phyloP scores from a whole-genome alignment of 2,888 invertebrate genomes.

The Atethmia centrago region DNA sequence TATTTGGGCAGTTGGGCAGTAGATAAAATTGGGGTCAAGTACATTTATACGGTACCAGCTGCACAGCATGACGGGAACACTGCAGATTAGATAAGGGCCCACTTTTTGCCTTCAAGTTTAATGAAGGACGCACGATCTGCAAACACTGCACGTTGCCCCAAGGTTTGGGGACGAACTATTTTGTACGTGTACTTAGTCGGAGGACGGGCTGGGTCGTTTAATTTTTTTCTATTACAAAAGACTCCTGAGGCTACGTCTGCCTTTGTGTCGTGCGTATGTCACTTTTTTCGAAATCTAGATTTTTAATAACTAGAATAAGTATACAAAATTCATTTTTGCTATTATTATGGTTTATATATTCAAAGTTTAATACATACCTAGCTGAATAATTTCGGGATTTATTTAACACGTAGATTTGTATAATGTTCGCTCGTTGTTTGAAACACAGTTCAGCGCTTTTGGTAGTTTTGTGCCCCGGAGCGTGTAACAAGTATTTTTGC shows the following conservation, averaged over 20 bases:
- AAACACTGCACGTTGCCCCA: conserved; percentile 58
- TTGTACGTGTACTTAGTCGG: conserved; percentile 42
- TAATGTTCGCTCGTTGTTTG: conserved; percentile 21
- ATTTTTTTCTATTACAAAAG: conserved; percentile 17
- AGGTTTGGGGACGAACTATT: conserved; percentile 48
- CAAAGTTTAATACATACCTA: not conserved
- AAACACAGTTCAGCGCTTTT: conserved; percentile 23
- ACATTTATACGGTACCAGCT: conserved; percentile 54
- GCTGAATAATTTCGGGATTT: not conserved
- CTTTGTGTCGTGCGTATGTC: conserved; percentile 2
- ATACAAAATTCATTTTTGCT: not conserved
- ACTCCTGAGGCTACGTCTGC: conserved; percentile 13
- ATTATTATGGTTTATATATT: not conserved
- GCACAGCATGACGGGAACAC: conserved; percentile 62
- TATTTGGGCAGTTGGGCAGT: conserved; percentile 41
- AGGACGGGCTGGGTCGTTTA: conserved; percentile 6
- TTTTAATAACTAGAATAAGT: conserved; percentile 4
- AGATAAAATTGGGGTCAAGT: conserved; percentile 56
- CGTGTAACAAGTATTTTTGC: conserved; percentile 19
- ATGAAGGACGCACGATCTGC: conserved; percentile 69
- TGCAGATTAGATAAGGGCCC: conserved; percentile 66
- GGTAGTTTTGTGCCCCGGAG: conserved; percentile 21
- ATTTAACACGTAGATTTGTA: conserved; percentile 6
- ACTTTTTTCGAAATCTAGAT: conserved; percentile 3
- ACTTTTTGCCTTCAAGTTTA: conserved; percentile 72